Evolutionary conservation across 2,888 invertebrate species (phyloP), one percentile per base, ranked within the genome.

Genomic region (Dastarcus helophoroides): DNA sequence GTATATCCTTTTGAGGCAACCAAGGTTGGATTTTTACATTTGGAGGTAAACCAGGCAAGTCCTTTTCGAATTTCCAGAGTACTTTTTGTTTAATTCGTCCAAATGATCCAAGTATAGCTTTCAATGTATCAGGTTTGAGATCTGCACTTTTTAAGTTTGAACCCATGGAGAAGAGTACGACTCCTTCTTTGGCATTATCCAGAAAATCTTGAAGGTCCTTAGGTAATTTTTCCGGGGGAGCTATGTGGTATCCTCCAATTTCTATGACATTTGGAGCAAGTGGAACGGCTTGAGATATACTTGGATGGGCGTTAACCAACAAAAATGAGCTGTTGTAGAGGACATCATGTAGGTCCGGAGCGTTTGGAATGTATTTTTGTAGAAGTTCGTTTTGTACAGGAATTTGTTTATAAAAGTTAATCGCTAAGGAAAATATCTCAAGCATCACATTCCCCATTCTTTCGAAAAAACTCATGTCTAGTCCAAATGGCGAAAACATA

Each of bases 101-200:
- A 29, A 80, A 71, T 2, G 67, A 68, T 33, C 69, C 68, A 7
- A 71, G 53, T 14, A 80, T 64, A 2, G 61, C 66, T 9, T 63
- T 51, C 13, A 64, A 56, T 37, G 65, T 69, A 3, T 68, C 64
- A 0, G 50, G 41, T 0, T 69, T 64, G 29, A 79, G 47, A 39
- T 73, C 64, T n/a, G 64, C 57, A 37, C 69, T 69, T 32, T 65
- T 61, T 1, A 73, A 58, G 38, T 70, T 68, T 1, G 75, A 70
- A 2, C 76, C 76, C 48, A 76, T 67, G 40, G 68, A 72, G 38
- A 73, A 65, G 37, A 69, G 69, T 2, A 74, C 58, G 0, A 67
- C 69, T 1, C 73, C 74, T 24, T 71, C 40, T 28, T 56, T 59
- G 2, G 72, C 61, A 6, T 59, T 52, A 39, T 73, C 70, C 32